Base-by-base conservation (phyloP, 2,797 vertebrate species). In the Danionella dracula region DNA sequence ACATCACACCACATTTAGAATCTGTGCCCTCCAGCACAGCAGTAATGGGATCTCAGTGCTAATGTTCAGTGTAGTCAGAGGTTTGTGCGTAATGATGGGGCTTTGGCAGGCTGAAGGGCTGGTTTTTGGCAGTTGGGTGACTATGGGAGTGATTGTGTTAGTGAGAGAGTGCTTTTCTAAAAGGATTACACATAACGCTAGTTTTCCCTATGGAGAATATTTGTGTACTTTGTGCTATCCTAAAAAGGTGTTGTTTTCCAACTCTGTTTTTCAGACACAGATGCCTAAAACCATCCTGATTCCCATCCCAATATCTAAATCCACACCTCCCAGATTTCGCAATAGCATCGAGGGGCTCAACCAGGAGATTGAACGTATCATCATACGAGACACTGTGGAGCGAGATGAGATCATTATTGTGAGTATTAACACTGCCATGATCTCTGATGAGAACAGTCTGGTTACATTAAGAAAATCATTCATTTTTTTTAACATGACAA, bases 271-370 rank as follows among this genome's bases (percentile, higher is more conserved):
- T 38, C 82, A 99, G 97, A 90, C 93, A 27, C 91, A 93, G 7
- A 90, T 98, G 87, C 94, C 95, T 78, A 99, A 96, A 85, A 95
- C 89, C 80, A 89, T 94, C 37, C 92, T 98, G 42, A 90, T 96
- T 59, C 97, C 97, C 53, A 93, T 97, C 78, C 95, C 97, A 12
- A 90, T 91, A 71, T 85, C 86, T 73, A 91, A 91, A 77, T 94
- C 96, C 0, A 93, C 94, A 0, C 93, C 94, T 10, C 95, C 95
- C 1, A 90, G 95, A 46, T 97, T 99, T 84, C 91, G 96, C 53
- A 99, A 99, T 87, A 99, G 97, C 1, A 90, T 99, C 38, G 97
- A 99, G 81, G 96, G 97, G 35, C 84, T 99, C 70, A 99, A 99
- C 87, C 97, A 99, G 78, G 97, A 99, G 86, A 96, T 99, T 34